These are phyloP conservation scores for Alectura lathami DNA, from an alignment of 2,113 vertebrate genomes.

Conservation along the genomic window DNA sequence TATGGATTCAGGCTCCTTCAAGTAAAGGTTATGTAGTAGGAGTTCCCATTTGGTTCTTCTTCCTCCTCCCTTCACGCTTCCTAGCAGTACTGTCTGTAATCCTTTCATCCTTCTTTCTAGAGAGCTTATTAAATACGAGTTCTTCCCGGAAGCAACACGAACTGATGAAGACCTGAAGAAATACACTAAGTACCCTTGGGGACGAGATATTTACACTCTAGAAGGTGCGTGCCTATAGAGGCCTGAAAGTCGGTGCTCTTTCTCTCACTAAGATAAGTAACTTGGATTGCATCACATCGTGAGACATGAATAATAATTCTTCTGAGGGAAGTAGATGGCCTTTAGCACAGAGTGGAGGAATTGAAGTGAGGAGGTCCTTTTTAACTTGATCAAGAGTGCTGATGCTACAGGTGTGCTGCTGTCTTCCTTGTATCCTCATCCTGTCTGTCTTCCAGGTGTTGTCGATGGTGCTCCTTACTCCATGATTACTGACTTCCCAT, in stretches of 20 bases:
- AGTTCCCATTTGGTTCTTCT: neutral
- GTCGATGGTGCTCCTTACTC: constrained; percentile 94
- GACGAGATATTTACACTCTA: constrained; percentile 94
- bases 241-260: neutral
- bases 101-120: constrained; percentile 72
- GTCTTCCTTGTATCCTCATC: neutral
- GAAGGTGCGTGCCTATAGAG: constrained; percentile 81
- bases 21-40: neutral
- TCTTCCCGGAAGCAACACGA: constrained; percentile 95
- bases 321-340: neutral
- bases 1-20: neutral
- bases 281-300: neutral
- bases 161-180: constrained; percentile 93
- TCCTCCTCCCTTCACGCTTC: neutral
- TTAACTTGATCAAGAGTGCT: neutral
- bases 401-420: neutral
- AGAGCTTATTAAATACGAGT: constrained; percentile 98
- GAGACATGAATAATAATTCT: neutral
- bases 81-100: constrained; percentile 18
- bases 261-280: neutral
- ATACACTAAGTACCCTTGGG: constrained; percentile 93
- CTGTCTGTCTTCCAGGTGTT: constrained; percentile 77
- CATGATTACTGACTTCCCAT: constrained; percentile 98
- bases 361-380: neutral
- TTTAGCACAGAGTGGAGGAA: neutral